These are phyloP conservation scores for Polietes domitor DNA, from an alignment of 2,888 invertebrate genomes.

Conservation along the genomic window DNA sequence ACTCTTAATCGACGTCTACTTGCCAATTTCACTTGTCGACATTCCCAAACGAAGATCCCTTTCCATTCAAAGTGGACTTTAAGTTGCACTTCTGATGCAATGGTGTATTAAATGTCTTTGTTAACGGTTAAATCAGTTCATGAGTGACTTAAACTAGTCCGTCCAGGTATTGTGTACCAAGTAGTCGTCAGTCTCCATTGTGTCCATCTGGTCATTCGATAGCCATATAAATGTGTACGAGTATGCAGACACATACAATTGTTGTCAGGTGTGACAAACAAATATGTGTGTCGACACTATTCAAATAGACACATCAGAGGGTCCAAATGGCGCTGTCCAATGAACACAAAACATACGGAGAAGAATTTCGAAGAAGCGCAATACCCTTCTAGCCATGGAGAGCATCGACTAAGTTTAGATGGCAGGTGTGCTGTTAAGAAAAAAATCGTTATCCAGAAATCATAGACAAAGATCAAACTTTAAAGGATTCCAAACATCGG, in stretches of 20 bases:
- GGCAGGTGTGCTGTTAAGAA: no score
- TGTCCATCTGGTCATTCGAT: conserved; percentile 1
- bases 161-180: not conserved
- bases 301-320: not conserved
- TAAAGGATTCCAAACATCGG: no score
- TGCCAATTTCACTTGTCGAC: no score
- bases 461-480: no score
- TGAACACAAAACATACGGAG: no score
- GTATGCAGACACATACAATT: not conserved
- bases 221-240: not conserved
- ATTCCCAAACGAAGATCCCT: not conserved
- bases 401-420: no score
- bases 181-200: not conserved
- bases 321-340: no score
- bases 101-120: conserved; percentile 53
- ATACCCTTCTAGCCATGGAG: no score
- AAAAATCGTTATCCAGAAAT: no score
- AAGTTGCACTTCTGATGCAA: conserved; percentile 36
- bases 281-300: conserved; percentile 11
- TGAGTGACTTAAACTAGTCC: conserved; percentile 40
- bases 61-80: conserved; percentile 21
- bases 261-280: conserved; percentile 30
- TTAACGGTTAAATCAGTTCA: conserved; percentile 50
- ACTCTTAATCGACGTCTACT: no score
- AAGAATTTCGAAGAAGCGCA: no score